Base-by-base conservation (phyloP, 1,140 invertebrate species). In the Drosophila pectinifera region DNA sequence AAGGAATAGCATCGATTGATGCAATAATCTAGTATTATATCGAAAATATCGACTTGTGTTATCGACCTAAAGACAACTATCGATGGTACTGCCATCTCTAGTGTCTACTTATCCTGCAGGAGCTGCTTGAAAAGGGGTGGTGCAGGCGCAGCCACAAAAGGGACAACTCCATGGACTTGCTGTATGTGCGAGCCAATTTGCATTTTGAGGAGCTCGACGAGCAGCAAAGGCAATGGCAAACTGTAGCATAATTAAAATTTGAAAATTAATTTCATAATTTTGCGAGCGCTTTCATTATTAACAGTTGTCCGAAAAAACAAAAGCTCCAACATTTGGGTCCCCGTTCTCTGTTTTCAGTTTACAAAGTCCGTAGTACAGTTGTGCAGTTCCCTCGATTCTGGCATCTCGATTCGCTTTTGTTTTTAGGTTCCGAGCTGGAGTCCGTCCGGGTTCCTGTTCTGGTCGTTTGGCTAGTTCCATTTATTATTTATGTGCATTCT, bases 401-500 rank as follows among this genome's bases (percentile, higher is more conserved):
- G 39, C 39, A 54, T 70, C 22, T 58, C 39, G 61, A 62, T 68
- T 41, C 54, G 39, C 57, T 76, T 64, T 49, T 73, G 53, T 83
- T 34, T 53, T 67, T 57, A 41, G 64, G 57, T 59, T 73, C 43
- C 54, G 54, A 41, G 48, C 63, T 53, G 65, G 48, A 72, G 64
- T 70, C 20, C 72, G 57, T 49, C 63, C 63, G 58, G 45, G 59
- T 64, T 82, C 83, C 75, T 88, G 83, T 82, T 76, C 49, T 59
- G 54, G 61, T 36, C 55, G 58, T 76, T 70, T 51, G 67, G 58
- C 62, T 80, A 76, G 61, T 72, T 83, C 81, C 86, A 89, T 86
- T 83, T 88, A 88, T 89, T 88, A 88, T 88, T 88, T 88, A 88
- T 88, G 83, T 88, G 83, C 83, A 88, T 88, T 88, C 89, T 88